A percentile compares a stretch with the other conserved stretches of the same genome.
phyloP scores from a whole-genome alignment of 2,113 vertebrate species.

The Erythrocercus mccallii region DNA sequence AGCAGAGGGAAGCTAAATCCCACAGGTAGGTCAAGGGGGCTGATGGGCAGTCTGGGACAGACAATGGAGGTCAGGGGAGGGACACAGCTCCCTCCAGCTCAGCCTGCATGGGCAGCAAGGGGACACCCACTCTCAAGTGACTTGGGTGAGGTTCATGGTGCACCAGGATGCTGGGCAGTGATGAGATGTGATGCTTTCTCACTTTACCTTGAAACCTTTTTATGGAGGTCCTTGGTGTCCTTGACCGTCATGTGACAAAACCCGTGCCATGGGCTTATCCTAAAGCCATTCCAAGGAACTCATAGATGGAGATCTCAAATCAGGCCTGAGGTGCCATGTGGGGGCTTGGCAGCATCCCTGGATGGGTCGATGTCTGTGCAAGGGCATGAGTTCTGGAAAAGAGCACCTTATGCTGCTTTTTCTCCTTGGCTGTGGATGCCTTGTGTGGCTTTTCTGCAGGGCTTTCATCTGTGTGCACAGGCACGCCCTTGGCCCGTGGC shows the following conservation, averaged over 20 bases:
- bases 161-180: background rate
- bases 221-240: background rate
- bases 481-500: background rate
- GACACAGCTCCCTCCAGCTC: background rate
- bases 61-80: background rate
- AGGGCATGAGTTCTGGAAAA: background rate
- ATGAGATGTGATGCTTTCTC: background rate
- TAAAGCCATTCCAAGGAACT: background rate
- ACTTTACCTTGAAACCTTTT: background rate
- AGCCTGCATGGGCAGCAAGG: background rate
- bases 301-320: background rate
- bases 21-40: fast-evolving
- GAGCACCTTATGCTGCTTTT: background rate
- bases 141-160: background rate
- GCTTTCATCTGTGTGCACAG: background rate
- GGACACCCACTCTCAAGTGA: fast-evolving
- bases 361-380: background rate
- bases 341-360: background rate
- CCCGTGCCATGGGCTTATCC: background rate
- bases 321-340: background rate
- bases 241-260: background rate
- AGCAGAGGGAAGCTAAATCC: background rate
- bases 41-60: background rate
- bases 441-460: background rate
- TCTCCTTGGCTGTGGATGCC: fast-evolving